Evolutionary conservation across 1,140 invertebrate genomes (phyloP).

Genomic region (Drosophila santomea): DNA sequence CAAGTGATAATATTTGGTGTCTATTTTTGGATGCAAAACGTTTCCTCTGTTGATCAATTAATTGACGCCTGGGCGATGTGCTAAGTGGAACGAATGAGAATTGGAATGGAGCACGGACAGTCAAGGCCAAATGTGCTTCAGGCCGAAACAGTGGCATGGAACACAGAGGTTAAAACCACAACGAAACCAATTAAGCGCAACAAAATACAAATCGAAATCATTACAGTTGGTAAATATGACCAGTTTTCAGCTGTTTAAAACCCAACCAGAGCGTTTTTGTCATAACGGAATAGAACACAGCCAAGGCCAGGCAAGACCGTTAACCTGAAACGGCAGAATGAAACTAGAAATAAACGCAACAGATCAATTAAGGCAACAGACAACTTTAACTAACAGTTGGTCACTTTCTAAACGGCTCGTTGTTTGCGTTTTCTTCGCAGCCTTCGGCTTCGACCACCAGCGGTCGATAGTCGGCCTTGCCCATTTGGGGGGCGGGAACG

Average conservation of each 20-base stretch:
- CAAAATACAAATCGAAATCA: too few species aligned
- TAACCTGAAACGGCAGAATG: slow-evolving; percentile 10
- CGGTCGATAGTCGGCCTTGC: slow-evolving; percentile 50
- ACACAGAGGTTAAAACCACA: neutral
- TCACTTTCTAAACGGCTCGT: slow-evolving; percentile 40
- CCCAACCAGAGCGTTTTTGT: neutral
- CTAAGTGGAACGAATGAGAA: slow-evolving; percentile 8
- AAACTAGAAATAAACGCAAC: neutral
- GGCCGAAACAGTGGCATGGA: neutral
- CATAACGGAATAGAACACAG: neutral
- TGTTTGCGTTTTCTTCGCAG: slow-evolving; percentile 13
- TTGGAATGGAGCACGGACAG: slow-evolving; percentile 3
- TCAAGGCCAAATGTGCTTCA: neutral
- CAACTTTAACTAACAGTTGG: slow-evolving; percentile 4
- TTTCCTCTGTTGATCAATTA: slow-evolving; percentile 35
- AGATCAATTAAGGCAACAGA: slow-evolving; percentile 38
- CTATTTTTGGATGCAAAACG: slow-evolving; percentile 41
- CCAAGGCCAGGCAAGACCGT: slow-evolving; percentile 18
- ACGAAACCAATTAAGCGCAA: too few species aligned
- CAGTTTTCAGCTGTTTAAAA: too few species aligned
- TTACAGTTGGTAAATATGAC: too few species aligned
- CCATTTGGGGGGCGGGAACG: slow-evolving; percentile 15
- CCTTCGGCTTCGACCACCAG: slow-evolving; percentile 10
- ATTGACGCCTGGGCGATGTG: slow-evolving; percentile 17
- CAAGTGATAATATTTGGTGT: slow-evolving; percentile 44